Base-by-base conservation (phyloP, 2,113 vertebrate genomes). In the Sigmodon hispidus region DNA sequence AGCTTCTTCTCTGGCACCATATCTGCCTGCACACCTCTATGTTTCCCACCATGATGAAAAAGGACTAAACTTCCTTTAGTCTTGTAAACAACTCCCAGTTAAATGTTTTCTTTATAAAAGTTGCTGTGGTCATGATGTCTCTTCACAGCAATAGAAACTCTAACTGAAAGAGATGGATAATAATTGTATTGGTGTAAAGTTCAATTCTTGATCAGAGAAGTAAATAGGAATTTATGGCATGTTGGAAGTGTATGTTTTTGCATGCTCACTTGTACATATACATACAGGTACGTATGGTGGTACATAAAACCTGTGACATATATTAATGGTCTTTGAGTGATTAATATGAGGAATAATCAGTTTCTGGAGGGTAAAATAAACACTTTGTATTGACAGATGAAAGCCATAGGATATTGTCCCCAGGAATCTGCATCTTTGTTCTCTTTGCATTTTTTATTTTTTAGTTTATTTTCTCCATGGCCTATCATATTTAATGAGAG, bases 341-440 rank as follows among this genome's bases (percentile, higher is more conserved):
- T 26, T n/a, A 67, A 22, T 29, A 24, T 4, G n/a, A 65, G 70
- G 36, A 36, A 70, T 7, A 55, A 80, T 52, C 16, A 22, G 5
- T 26, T 63, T 91, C 70, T 94, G 10, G 29, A 16, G 2, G 8
- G 34, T 77, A n/a, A 83, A 81, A 83, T 31, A 21, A 50, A 89
- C 10, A 75, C 3, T 72, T 19, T 12, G 16, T 52, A 29, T 4
- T 10, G 4, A 80, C 17, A 43, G 50, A 65, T 16, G 86, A 72
- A 72, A 91, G 17, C 26, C 1, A 13, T 7, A 9, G 6, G 9
- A 5, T 52, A 21, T 40, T 26, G 17, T 75, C 65, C 81, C 83
- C 63, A 67, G 10, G 21, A 89, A 93, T 80, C 17, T 52, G 3
- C 1, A n/a, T 55, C n/a, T 96, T 89, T 94, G 43, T 26, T 67